Evolutionary conservation across 2,888 invertebrate genomes (phyloP).

Genomic region (Galeopsomyia nigrocyanea): DNA sequence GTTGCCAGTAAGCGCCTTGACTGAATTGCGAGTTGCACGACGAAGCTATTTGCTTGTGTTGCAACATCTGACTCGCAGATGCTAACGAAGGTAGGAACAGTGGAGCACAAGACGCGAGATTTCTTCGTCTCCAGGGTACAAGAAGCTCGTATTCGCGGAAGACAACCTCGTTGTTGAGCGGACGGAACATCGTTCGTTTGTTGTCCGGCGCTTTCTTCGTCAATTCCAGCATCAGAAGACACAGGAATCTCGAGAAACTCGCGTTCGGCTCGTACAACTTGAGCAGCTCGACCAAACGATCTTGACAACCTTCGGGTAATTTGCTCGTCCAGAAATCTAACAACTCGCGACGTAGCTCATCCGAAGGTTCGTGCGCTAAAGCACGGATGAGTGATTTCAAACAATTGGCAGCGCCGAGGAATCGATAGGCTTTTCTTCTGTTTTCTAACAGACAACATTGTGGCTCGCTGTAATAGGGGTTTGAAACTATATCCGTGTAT

Average conservation of each 20-base stretch:
- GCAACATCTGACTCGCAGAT: slow-evolving; percentile 62
- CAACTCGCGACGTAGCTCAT: too few species aligned
- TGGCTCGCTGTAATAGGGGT: too few species aligned
- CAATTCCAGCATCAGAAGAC: slow-evolving; percentile 73
- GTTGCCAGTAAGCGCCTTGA: too few species aligned
- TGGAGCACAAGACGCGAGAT: slow-evolving; percentile 72
- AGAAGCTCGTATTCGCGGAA: slow-evolving; percentile 65
- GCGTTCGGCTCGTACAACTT: slow-evolving; percentile 73
- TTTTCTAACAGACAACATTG: too few species aligned
- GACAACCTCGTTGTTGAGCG: slow-evolving; percentile 71
- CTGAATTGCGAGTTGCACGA: too few species aligned
- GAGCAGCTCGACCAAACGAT: slow-evolving; percentile 72
- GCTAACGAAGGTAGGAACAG: slow-evolving; percentile 73
- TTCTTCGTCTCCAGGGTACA: slow-evolving; percentile 72
- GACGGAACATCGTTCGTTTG: slow-evolving; percentile 73
- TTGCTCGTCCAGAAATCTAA: slow-evolving; percentile 52
- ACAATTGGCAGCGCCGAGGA: too few species aligned
- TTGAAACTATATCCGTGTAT: background rate
- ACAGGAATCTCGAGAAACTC: slow-evolving; percentile 73
- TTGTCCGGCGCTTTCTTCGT: slow-evolving; percentile 71
- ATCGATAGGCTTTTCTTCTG: too few species aligned
- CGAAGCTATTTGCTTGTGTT: slow-evolving; percentile 20
- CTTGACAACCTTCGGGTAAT: slow-evolving; percentile 69
- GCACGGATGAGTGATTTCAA: too few species aligned
- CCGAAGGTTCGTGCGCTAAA: too few species aligned